Base-by-base conservation (phyloP, 2,113 vertebrate species). In the Dasypus novemcinctus region DNA sequence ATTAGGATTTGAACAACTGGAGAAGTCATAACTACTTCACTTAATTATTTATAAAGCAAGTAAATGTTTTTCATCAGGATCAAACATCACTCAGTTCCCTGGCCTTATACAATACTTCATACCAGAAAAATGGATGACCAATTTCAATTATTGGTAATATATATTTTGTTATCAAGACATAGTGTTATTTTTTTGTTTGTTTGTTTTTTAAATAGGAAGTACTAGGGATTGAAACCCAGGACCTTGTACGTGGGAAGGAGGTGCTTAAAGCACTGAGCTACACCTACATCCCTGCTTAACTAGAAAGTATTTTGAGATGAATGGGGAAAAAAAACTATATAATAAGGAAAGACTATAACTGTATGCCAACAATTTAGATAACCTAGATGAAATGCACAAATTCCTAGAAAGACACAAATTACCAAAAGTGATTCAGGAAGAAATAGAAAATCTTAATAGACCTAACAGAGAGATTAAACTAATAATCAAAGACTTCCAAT, bases 101-200 rank as follows among this genome's bases (percentile, higher is more conserved):
- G 68, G 61, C n/a, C 41, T 72, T 76, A 84, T 31, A 38, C 43
- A 94, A 87, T 15, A 94, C 23, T 72, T 61, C 41, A 96, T 68
- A 94, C 23, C 38, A 69, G 46, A 90, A 92, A 97, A 85, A 64
- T 23, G 11, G 12, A 46, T 76, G 15, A 64, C 20, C 29, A 41
- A 54, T 75, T 85, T n/a, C n/a, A n/a, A 68, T 72, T 38, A 94
- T 25, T 59, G 41, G 54, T 52, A 84, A 3, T 46, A 61, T 78
- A 17, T 84, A 90, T 83, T 83, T 12, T 85, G 69, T 84, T 46
- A 82, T 87, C 21, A 92, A 93, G 59, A 94, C 1, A 86, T 0
- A 2, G 2, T 71, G 2, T 31, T 63, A 61, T 83, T 96, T 81
- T 71, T 29, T 31, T 59, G 61, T 33, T 75, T 72, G 46, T 46